Evolutionary conservation across 2,113 vertebrate species (phyloP), one percentile per base, ranked within the genome.

Genomic region (Brachyistius frenatus): DNA sequence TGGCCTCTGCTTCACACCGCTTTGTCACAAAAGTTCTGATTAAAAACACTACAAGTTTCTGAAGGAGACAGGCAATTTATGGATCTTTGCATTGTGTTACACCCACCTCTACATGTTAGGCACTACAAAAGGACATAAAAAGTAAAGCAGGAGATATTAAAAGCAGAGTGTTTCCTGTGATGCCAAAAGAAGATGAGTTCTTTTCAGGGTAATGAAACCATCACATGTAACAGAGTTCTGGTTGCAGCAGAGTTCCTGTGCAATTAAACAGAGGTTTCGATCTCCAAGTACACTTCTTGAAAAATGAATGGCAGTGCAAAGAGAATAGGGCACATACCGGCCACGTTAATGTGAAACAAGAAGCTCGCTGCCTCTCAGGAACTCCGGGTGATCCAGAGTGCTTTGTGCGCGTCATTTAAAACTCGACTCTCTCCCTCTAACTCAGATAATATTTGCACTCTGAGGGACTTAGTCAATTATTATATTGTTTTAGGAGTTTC

Each of bases 1-100:
- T 81, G 89, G 63, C 89, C 87, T 78, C 75, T n/a, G 10, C 76
- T 78, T 89, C 86, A 88, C 90, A 93, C 87, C 81, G 4, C 78
- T 88, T 60, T 87, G 85, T 87, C 83, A 83, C 41, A n/a, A 67
- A 89, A 52, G 47, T 78, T 76, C 66, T 66, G 77, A 72, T 85
- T 84, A 30, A 89, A 78, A 58, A 75, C 23, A 0, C 32, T 13
- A 7, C 15, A 54, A 4, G 46, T 76, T 83, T 76, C 52, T 54
- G 63, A 39, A 69, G 72, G 75, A 72, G 74, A 74, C n/a, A 3
- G 53, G 66, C 35, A 49, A 66, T 81, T 71, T 72, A 77, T 60
- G 50, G 57, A 15, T 77, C 14, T 52, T 52, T 49, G 53, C 53
- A 37, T 6, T 1, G 3, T 37, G 23, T 23, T 32, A 64, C 1